Base-by-base conservation (phyloP, 2,888 invertebrate genomes). In the Steromphala cineraria region DNA sequence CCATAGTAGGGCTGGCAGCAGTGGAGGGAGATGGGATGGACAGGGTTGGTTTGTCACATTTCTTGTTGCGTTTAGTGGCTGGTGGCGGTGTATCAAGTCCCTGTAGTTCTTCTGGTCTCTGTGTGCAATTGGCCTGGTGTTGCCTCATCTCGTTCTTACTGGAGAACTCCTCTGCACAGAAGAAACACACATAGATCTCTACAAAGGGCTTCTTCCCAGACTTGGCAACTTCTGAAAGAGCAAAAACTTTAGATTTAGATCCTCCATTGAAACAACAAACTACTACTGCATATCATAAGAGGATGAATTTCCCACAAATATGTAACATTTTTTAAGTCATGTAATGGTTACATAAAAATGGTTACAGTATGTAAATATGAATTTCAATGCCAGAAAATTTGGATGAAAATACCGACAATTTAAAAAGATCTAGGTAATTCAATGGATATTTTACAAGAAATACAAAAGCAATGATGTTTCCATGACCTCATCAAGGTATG, bases 161-260 rank as follows among this genome's bases (percentile, higher is more conserved):
- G 5, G 84, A 36, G 76, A 91, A 92, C 81, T 92, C 91, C 46
- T 87, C 87, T 62, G 90, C 90, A 85, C 92, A 92, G 84, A 88
- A 90, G 84, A 84, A 92, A 80, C 92, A 92, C 52, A 91, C 87
- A 81, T 87, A 91, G 28, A 92, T 88, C 80, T 90, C 90, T 31
- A 90, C 82, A 75, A 76, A 81, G 3, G 79, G 77, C n/a, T 77
- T 31, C 36, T 62, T 55, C 19, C 46, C 53, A 28, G 55, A 62
- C 31, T 55, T 71, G 17, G 19, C 56, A 31, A 24, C 24, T 15
- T 56, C 67, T 76, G 76, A 56, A 76, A 75, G 15, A 24, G n/a
- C 53, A 55, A 74, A 17, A 17, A 40, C 17, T 3, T 24, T 46
- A 13, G n/a, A 21, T 46, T 2, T n/a, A 21, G n/a, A 2, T 21